A percentile compares a stretch with the other conserved stretches of the same genome.
Evolutionary conservation across 2,888 invertebrate genomes (phyloP).

Genomic region (Pristionchus maxplancki): DNA sequence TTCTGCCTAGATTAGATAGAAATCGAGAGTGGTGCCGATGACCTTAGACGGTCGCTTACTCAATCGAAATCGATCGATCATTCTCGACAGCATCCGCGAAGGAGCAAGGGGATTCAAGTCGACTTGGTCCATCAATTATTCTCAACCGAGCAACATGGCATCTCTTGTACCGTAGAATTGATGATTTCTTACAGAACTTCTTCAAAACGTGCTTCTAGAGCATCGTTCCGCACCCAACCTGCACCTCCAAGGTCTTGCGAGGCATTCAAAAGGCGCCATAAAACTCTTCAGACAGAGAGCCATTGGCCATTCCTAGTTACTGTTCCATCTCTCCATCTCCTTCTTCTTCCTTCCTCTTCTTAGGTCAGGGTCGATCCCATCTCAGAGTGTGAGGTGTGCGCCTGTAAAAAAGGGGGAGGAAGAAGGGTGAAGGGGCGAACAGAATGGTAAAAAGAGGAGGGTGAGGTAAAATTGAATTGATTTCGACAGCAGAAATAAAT

Average conservation of each 20-base stretch:
- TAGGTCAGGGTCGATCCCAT: slow-evolving; percentile 19
- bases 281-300: background rate
- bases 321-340: background rate
- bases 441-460: background rate
- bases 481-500: no score
- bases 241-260: no score
- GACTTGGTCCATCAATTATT: no score
- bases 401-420: background rate
- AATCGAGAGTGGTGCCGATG: slow-evolving; percentile 13
- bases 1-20: background rate
- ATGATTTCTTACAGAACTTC: no score
- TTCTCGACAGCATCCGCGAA: no score
- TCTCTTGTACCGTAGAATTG: no score
- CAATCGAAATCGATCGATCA: background rate
- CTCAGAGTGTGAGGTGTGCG: background rate
- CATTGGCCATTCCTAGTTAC: background rate
- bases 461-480: no score
- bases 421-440: slow-evolving; percentile 6
- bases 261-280: no score
- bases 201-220: no score
- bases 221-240: no score
- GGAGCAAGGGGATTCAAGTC: no score
- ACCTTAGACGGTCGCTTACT: background rate
- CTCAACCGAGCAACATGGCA: no score
- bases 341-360: background rate